Evolutionary conservation across 1,140 invertebrate genomes (phyloP).

Genomic region (Brachystomella parvula): DNA sequence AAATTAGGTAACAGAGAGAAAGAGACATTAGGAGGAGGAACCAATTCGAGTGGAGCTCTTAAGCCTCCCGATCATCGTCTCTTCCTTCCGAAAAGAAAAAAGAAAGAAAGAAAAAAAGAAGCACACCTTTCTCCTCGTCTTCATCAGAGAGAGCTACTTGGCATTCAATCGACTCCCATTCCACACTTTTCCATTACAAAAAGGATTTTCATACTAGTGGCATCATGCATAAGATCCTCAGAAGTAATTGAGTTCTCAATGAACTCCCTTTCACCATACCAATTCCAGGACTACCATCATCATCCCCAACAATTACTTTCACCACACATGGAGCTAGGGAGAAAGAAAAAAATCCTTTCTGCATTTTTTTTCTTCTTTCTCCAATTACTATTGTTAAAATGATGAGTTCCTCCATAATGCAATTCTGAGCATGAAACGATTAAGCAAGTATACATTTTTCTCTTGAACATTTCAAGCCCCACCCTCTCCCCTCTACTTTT

Average conservation of each 20-base stretch:
- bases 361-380: background rate
- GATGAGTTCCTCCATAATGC: too few species aligned
- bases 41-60: too few species aligned
- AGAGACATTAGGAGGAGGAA: too few species aligned
- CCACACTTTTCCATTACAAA: constrained; percentile 38
- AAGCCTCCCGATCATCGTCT: too few species aligned
- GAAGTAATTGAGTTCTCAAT: constrained; percentile 37
- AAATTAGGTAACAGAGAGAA: too few species aligned
- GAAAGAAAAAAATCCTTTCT: background rate
- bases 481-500: too few species aligned
- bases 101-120: constrained; percentile 19
- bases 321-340: background rate
- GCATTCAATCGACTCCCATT: constrained; percentile 39
- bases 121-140: constrained; percentile 5
- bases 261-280: constrained; percentile 35
- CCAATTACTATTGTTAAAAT: too few species aligned
- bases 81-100: too few species aligned
- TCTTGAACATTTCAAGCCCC: too few species aligned
- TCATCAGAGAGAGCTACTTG: constrained; percentile 26
- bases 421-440: too few species aligned
- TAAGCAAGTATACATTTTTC: too few species aligned
- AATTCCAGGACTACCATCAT: constrained; percentile 20
- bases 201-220: constrained; percentile 35
- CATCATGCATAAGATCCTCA: constrained; percentile 31
- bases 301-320: background rate